Evolutionary conservation across 30 jellyfish, hydroid and myxozoan species (phyloP), one percentile per base, ranked within the genome.

Genomic region (Cassiopea andromeda): DNA sequence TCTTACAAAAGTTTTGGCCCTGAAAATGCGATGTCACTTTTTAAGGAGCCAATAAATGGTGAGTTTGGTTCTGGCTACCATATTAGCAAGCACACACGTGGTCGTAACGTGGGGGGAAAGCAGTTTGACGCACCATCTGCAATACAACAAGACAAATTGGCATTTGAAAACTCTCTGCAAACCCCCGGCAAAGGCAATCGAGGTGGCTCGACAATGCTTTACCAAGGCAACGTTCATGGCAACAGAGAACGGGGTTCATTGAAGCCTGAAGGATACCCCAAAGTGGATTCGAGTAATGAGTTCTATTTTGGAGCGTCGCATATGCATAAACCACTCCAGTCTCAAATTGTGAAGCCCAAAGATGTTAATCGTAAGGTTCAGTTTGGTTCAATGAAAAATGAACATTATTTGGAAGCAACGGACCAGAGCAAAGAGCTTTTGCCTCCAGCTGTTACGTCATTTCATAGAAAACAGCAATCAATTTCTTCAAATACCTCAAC

Each of bases 1-100:
- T 54, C 64, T 54, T 3, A 54, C 10, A 6, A 6, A 54, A 54
- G 12, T 3, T 54, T 54, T 54, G 64, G 64, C 12, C 64, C 64
- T 3, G 64, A 3, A 6, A 10, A 54, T 54, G 64, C 64, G 38
- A 27, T 27, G 0, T 27, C 38, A 27, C 43, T 75, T 7, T 46
- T 64, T 14, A 83, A 82, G 84, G 44, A 48, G 44, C 77, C 82
- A 15, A 82, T 38, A 47, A n/a, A 82, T 66, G 90, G 47, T 19
- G 81, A 69, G 15, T 82, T 82, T 44, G 46, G 77, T 15, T 14
- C 7, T 9, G 74, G 48, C 46, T 27, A 82, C 15, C 49, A 14
- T 7, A 14, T 44, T 2, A 48, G 70, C 49, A 17, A 46, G 9
- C 27, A 16, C 15, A 67, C 61, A 7, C 61, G 44, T 10, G 45